Evolutionary conservation across 2,113 vertebrate genomes (phyloP).

Genomic region (Sylvietta virens): DNA sequence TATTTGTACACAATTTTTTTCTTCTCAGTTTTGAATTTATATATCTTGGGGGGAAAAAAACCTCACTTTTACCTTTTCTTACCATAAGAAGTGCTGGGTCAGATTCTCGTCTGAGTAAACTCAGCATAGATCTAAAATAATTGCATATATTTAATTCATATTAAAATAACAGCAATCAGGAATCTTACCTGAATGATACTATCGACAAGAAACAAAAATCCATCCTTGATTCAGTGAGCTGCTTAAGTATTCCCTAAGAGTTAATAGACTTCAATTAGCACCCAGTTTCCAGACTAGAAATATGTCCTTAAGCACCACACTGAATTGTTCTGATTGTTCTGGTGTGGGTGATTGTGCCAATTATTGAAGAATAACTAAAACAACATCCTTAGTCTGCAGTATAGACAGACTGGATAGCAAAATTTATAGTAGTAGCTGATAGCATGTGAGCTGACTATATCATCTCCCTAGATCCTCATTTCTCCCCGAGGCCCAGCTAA

Average conservation of each 20-base stretch:
- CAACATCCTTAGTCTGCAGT: background rate
- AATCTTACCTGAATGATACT: background rate
- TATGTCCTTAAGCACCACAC: background rate
- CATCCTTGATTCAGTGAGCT: slow-evolving; percentile 23
- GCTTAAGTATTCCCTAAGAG: background rate
- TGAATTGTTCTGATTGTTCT: slow-evolving; percentile 16
- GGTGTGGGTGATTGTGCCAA: slow-evolving; percentile 12
- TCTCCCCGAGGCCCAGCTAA: background rate
- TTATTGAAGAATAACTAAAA: slow-evolving; percentile 33
- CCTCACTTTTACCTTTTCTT: slow-evolving; percentile 71
- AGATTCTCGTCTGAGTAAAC: background rate
- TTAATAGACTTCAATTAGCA: background rate
- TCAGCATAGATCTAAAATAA: slow-evolving; percentile 3
- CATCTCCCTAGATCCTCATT: slow-evolving; percentile 23
- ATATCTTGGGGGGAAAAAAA: slow-evolving; percentile 51
- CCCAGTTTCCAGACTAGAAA: background rate
- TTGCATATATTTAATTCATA: background rate
- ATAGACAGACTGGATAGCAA: background rate
- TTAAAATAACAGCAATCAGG: background rate
- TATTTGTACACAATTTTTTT: slow-evolving; percentile 90
- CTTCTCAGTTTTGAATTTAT: slow-evolving; percentile 75
- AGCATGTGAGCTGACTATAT: slow-evolving; percentile 55
- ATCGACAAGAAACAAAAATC: background rate
- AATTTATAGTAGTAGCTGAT: slow-evolving; percentile 46
- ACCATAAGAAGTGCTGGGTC: slow-evolving; percentile 43